Conservation (phyloP, 2,888 invertebrate genomes). For the Parapristionchus giblindavisi region DNA sequence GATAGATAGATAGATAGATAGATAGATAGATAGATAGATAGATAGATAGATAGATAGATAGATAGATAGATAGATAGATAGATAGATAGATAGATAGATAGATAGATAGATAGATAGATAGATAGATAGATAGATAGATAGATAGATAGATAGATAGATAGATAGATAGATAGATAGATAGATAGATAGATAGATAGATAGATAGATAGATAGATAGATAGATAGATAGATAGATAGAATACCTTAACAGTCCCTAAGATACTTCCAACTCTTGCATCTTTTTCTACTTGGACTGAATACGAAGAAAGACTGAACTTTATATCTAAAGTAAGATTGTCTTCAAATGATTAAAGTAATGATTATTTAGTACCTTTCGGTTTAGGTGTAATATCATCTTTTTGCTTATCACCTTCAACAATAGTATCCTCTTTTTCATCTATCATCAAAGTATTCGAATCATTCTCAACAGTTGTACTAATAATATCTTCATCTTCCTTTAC, state of each 20-base stretch:
- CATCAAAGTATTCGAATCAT: too few species aligned
- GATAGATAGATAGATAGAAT: neutral
- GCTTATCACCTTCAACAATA: neutral
- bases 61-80: neutral
- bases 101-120: neutral
- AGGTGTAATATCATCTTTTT: neutral
- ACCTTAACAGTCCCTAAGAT: constrained; percentile 19
- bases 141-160: neutral
- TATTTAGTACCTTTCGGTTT: neutral
- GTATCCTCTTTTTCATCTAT: neutral
- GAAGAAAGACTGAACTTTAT: neutral
- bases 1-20: neutral
- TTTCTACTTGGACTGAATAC: neutral
- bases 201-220: neutral
- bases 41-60: neutral
- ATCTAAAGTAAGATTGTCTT: neutral
- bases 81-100: neutral
- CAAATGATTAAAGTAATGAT: neutral
- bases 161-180: neutral
- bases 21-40: neutral
- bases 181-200: neutral
- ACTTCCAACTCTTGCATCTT: constrained; percentile 15
- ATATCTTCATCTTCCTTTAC: neutral
- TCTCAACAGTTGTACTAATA: too few species aligned
- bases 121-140: neutral